phyloP scores from a whole-genome alignment of 2,113 vertebrate species.

The Pyrgilauda ruficollis region DNA sequence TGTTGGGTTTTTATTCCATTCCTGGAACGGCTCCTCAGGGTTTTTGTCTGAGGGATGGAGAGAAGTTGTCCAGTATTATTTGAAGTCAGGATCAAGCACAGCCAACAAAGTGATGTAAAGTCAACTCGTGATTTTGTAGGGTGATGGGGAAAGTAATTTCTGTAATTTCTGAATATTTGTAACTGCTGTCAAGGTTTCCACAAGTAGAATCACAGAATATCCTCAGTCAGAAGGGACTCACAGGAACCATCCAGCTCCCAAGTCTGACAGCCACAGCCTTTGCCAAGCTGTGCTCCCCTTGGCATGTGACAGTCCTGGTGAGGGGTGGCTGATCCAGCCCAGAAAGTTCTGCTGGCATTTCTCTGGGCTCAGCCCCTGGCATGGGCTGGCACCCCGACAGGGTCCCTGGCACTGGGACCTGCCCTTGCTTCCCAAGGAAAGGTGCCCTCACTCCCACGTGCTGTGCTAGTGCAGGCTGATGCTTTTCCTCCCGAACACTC shows the following conservation, averaged over 20 bases:
- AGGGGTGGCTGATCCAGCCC: not conserved
- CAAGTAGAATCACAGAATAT: not conserved
- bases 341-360: not conserved
- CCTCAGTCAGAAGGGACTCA: not conserved
- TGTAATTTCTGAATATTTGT: not conserved
- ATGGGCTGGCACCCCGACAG: accelerated
- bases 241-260: not conserved
- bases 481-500: not conserved
- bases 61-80: not conserved
- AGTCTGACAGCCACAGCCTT: not conserved
- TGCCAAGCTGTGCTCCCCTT: not conserved
- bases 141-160: not conserved
- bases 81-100: not conserved
- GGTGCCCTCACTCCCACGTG: not conserved
- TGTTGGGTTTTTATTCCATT: not conserved
- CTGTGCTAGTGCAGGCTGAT: not conserved
- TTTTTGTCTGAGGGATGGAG: not conserved
- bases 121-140: not conserved
- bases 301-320: not conserved
- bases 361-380: not conserved
- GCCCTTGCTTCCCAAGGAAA: not conserved
- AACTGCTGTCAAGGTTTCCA: not conserved
- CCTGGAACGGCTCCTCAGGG: not conserved
- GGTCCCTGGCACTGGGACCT: not conserved
- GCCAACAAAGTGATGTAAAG: not conserved